Evolutionary conservation across 2,888 invertebrate genomes (phyloP).

Genomic region (Steinernema carpocapsae): DNA sequence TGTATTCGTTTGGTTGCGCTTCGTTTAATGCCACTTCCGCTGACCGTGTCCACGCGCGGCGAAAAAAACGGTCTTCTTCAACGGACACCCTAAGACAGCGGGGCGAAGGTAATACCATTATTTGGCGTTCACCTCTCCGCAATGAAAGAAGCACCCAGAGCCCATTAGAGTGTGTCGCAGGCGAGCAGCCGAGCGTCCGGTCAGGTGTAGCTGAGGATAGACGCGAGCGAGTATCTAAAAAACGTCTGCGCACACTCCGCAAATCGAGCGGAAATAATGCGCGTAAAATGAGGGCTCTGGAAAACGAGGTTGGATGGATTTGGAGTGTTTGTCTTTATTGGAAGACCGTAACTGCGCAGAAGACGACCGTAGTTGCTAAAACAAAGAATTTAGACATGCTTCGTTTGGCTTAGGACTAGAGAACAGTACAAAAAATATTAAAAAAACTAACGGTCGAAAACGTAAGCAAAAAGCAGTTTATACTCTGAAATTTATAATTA

Average conservation of each 20-base stretch:
- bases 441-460: no score
- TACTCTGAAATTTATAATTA: no score
- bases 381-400: no score
- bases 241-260: constrained; percentile 24
- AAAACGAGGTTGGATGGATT: background rate
- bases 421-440: no score
- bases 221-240: background rate
- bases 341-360: no score
- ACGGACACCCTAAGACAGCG: background rate
- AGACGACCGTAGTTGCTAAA: no score
- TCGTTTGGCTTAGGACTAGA: no score
- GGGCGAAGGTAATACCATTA: constrained; percentile 28
- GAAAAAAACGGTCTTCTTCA: constrained; percentile 16
- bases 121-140: background rate
- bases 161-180: constrained; percentile 22
- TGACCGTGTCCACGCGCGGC: constrained; percentile 5
- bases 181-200: constrained; percentile 15
- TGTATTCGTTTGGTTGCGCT: constrained; percentile 32
- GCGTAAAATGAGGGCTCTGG: background rate
- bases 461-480: no score
- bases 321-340: no score
- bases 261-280: constrained; percentile 35
- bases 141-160: constrained; percentile 11
- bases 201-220: constrained; percentile 21
- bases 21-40: constrained; percentile 34